Base-by-base conservation (phyloP, 1,140 invertebrate species). In the Metaphire vulgaris region DNA sequence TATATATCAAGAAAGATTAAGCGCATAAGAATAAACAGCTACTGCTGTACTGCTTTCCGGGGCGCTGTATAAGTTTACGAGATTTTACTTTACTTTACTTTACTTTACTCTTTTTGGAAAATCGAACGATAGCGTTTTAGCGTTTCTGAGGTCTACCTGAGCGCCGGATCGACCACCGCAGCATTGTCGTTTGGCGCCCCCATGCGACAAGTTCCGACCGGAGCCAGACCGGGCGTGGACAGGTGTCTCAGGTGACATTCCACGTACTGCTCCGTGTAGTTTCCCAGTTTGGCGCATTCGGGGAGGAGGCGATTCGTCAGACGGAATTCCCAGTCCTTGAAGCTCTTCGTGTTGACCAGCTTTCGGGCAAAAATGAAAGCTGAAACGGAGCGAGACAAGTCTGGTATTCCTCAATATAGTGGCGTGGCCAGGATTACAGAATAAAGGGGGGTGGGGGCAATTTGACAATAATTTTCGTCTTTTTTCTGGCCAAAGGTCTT, bases 171-270 rank as follows among this genome's bases (percentile, higher is more conserved):
- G 21, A 90, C 89, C 31, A 91, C 90, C 74, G 86, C 87, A 79
- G 80, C 84, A 15, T 88, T 86, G 76, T 90, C 88, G 15, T 86
- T 82, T 68, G 87, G 83, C 71, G 84, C 75, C 1, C 91, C 91
- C 88, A 93, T 91, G 76, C 89, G 88, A 82, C 91, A 92, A 65
- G 92, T 94, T 29, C 92, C 91, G 16, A 89, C 89, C 29, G 91
- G 91, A 34, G 64, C 32, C 16, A 68, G 32, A 28, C 77, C 77
- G 34, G 77, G 56, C n/a, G 74, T 31, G 6, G 77, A 76, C 26
- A 78, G 69, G 68, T 75, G 77, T 15, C 74, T 34, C 12, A 78
- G 30, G 34, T 68, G 69, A 65, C 77, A 78, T 31, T 78, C 77
- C 21, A 75, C 65, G 31, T 78, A 78, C 0, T 33, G 33, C 29